These are phyloP conservation scores for Epicauta chinensis DNA, from an alignment of 1,140 invertebrate genomes.

Conservation along the genomic window DNA sequence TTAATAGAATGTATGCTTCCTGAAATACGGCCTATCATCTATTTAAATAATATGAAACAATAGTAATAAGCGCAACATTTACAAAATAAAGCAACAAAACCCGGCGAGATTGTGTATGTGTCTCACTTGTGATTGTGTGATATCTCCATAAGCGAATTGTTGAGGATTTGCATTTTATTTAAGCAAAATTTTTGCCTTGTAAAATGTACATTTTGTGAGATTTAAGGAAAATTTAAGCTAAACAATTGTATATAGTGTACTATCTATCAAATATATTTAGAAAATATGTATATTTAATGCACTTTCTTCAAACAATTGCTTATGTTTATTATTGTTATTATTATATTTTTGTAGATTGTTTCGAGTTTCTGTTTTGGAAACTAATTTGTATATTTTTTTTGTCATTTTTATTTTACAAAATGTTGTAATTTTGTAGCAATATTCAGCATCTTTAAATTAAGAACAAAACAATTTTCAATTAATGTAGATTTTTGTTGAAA, in stretches of 20 bases:
- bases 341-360: too few species aligned
- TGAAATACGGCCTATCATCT: constrained; percentile 47
- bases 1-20: constrained; percentile 88
- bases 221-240: not conserved
- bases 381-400: constrained; percentile 1
- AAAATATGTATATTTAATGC: not conserved
- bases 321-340: constrained; percentile 2
- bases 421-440: constrained; percentile 24
- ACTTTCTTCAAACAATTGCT: constrained; percentile 12
- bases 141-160: constrained; percentile 18
- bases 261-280: too few species aligned
- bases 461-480: not conserved
- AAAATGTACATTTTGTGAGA: constrained; percentile 1
- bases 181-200: constrained; percentile 13
- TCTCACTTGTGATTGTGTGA: constrained; percentile 2
- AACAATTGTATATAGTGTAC: constrained; percentile 3
- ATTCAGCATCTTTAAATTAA: not conserved
- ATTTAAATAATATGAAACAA: too few species aligned
- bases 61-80: too few species aligned
- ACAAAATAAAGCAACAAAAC: too few species aligned
- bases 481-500: too few species aligned
- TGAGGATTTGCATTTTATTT: constrained; percentile 15
- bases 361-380: constrained; percentile 5
- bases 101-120: too few species aligned
- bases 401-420: constrained; percentile 19